A percentile compares a stretch with the other conserved stretches of the same genome.
These are phyloP conservation scores for Enteromius treurensis DNA, from an alignment of 2,797 vertebrate genomes.

Conservation along the genomic window DNA sequence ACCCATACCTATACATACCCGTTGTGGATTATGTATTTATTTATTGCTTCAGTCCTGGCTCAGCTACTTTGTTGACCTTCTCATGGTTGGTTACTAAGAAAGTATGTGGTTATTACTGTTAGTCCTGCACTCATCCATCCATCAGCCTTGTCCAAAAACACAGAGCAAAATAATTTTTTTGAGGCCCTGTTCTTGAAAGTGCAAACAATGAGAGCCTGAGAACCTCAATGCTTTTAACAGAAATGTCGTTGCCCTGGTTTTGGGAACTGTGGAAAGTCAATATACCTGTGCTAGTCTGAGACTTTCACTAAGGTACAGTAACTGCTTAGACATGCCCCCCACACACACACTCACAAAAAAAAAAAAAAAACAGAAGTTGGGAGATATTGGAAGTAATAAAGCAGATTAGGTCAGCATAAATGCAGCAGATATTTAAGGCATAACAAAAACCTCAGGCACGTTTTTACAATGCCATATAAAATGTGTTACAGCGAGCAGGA, in stretches of 20 bases:
- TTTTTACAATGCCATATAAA: neutral
- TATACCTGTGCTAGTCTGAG: neutral
- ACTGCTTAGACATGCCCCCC: neutral
- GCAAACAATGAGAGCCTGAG: neutral
- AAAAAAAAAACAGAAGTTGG: neutral
- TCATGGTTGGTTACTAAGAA: neutral
- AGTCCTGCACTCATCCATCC: neutral
- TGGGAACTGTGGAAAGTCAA: neutral
- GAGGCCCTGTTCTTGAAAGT: conserved; percentile 41
- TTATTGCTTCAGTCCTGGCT: conserved; percentile 10
- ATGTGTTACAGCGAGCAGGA: neutral
- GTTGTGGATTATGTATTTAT: neutral
- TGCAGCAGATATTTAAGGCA: neutral
- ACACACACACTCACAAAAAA: no score
- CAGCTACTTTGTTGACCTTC: conserved; percentile 39
- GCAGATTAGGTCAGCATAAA: no score
- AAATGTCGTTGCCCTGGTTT: neutral
- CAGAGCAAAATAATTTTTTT: conserved; percentile 38
- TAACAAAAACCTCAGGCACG: neutral
- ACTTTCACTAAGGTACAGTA: neutral
- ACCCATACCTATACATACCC: neutral
- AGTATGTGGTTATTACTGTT: conserved; percentile 1
- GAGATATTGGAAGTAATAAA: neutral
- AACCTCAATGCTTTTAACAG: neutral
- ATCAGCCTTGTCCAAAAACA: neutral